Evolutionary conservation across 2,888 invertebrate species (phyloP).

Genomic region (Caenorhabditis afra): DNA sequence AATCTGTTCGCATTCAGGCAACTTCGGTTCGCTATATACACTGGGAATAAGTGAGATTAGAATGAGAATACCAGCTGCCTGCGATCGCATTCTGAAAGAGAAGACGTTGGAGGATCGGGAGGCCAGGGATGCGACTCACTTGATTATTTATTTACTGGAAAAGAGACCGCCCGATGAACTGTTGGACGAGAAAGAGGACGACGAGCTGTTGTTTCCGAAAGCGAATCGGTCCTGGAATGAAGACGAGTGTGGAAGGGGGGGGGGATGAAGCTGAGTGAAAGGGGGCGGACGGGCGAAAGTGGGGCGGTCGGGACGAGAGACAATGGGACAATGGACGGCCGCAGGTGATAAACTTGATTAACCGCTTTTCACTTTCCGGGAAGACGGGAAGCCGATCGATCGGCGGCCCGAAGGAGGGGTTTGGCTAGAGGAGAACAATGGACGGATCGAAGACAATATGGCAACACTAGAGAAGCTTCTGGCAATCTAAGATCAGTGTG

Average conservation of each 20-base stretch:
- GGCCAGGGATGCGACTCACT: constrained; percentile 32
- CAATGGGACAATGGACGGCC: constrained; percentile 49
- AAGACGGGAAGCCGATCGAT: constrained; percentile 9
- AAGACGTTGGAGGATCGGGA: background rate
- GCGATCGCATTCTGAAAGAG: constrained; percentile 56
- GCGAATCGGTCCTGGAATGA: constrained; percentile 59
- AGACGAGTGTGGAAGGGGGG: background rate
- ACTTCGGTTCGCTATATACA: constrained; percentile 65
- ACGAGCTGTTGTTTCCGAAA: constrained; percentile 53
- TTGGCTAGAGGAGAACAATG: background rate
- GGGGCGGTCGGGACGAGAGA: constrained; percentile 38
- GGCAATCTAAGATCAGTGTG: too few relatives aligned
- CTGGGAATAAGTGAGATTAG: constrained; percentile 53
- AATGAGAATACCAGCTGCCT: constrained; percentile 44
- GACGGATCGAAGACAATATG: too few relatives aligned
- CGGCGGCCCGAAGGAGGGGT: background rate
- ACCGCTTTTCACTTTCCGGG: constrained; percentile 44
- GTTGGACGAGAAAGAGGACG: constrained; percentile 61
- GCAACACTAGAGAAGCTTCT: too few relatives aligned
- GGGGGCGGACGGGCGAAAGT: constrained; percentile 36
- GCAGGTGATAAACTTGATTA: constrained; percentile 51
- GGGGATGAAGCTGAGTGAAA: constrained; percentile 4
- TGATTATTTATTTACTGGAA: constrained; percentile 64
- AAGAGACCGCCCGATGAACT: constrained; percentile 68
- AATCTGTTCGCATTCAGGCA: constrained; percentile 76